Percentiles rank a stretch among this genome's conserved stretches.
phyloP scores from a whole-genome alignment of 1,140 invertebrate species.

The Zelostemma sp. region DNA sequence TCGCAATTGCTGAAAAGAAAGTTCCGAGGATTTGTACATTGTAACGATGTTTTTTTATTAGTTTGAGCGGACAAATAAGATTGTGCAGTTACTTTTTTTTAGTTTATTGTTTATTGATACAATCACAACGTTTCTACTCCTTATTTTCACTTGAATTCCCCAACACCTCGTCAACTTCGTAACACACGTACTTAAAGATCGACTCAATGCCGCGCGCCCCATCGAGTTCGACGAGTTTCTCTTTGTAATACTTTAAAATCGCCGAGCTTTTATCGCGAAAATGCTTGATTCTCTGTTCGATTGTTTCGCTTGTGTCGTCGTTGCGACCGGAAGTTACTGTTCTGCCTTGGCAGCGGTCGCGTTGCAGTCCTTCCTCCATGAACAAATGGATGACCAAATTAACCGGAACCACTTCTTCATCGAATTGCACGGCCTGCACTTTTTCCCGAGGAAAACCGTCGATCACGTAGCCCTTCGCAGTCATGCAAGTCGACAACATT shows the following conservation, averaged over 20 bases:
- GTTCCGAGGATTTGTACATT: no score
- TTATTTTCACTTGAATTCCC: no score
- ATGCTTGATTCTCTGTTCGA: slow-evolving; percentile 25
- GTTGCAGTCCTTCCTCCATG: slow-evolving; percentile 17
- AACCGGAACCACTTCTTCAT: slow-evolving; percentile 20
- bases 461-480: slow-evolving; percentile 35
- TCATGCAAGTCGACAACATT: slow-evolving; percentile 25
- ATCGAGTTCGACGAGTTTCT: slow-evolving; percentile 24
- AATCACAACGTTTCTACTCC: no score
- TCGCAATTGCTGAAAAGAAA: no score
- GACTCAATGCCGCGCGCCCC: slow-evolving; percentile 5
- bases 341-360: slow-evolving; percentile 30
- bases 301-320: slow-evolving; percentile 19
- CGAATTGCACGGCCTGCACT: slow-evolving; percentile 28
- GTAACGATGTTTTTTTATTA: no score
- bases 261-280: slow-evolving; percentile 16
- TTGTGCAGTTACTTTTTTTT: no score
- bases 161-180: slow-evolving; percentile 9
- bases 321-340: slow-evolving; percentile 21
- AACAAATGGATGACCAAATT: slow-evolving; percentile 31
- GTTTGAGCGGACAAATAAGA: no score
- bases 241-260: slow-evolving; percentile 30
- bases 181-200: slow-evolving; percentile 19
- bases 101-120: no score
- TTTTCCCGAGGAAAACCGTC: slow-evolving; percentile 40